Evolutionary conservation across 2,797 vertebrate genomes (phyloP).

Genomic region (Pseudomugil gertrudae): DNA sequence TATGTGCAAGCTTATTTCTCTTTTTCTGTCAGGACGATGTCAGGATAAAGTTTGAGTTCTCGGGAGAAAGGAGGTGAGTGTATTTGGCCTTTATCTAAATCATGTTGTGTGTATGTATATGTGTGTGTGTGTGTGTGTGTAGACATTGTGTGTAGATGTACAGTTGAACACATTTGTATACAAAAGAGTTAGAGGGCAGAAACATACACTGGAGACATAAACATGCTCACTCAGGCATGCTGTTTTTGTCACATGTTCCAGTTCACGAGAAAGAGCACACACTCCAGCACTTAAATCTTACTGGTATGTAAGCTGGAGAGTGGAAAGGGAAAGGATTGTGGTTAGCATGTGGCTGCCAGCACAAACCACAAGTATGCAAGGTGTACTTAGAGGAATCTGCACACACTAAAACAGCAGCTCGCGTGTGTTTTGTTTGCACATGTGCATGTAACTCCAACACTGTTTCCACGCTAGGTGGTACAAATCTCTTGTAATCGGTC

Average conservation of each 20-base stretch:
- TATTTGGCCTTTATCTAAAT: constrained; percentile 8
- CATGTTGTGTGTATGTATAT: not conserved
- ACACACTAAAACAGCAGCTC: constrained; percentile 54
- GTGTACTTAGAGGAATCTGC: constrained; percentile 85
- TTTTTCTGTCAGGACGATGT: constrained; percentile 81
- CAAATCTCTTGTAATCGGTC: constrained; percentile 37
- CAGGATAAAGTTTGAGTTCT: constrained; percentile 91
- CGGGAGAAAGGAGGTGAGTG: constrained; percentile 91
- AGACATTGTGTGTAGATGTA: not conserved
- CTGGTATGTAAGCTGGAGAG: constrained; percentile 82
- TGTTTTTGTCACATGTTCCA: constrained; percentile 53
- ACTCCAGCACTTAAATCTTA: constrained; percentile 59
- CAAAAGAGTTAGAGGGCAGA: not conserved
- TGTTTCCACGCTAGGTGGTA: constrained; percentile 22
- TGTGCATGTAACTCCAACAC: constrained; percentile 34
- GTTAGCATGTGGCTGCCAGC: constrained; percentile 84
- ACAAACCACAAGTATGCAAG: constrained; percentile 92
- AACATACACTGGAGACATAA: constrained; percentile 39
- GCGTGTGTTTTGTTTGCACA: constrained; percentile 54
- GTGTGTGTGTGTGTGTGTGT: not conserved
- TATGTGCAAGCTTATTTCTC: constrained; percentile 15
- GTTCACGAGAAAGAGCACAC: constrained; percentile 57
- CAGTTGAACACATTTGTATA: not conserved
- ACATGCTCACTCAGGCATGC: constrained; percentile 38
- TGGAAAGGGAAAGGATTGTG: constrained; percentile 81